Evolutionary conservation across 2,888 invertebrate genomes (phyloP), one percentile per base, ranked within the genome.

Genomic region (Campoletis raptor): DNA sequence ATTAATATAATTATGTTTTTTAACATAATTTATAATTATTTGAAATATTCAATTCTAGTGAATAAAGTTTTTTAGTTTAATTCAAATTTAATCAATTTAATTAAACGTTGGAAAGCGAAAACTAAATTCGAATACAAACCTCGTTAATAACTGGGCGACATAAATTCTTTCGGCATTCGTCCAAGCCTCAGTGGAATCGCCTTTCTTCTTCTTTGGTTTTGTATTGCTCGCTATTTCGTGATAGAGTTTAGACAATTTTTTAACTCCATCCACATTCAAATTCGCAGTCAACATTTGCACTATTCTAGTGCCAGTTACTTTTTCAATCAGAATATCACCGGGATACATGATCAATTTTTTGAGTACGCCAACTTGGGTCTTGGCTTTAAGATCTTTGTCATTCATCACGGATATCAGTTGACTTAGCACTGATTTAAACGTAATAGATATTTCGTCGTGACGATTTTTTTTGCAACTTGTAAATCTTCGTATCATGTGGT

Each of bases 271-370:
- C 9, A 93, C 94, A 85, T 95, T 95, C 83, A 97, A 94, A 92
- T 95, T 95, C 1, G 95, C 94, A n/a, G 96, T 96, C 12, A 97
- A 95, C 77, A 96, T 95, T 92, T 96, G 96, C 0, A 97, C 94
- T 69, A 97, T 92, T 90, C 96, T 96, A 18, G 96, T 96, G 15
- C 96, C 96, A 30, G 97, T 97, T 45, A 96, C 96, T 94, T 97
- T 97, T 90, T 97, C 97, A 87, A 97, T 96, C 93, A 96, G 96
- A 85, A 97, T 96, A 90, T 96, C 96, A 5, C 97, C 97, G 0
- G 97, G 97, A 92, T 96, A 95, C 67, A 97, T 95, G 12, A 97
- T 94, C 1, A 97, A 93, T 90, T 96, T 96, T 82, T 96, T 96
- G 54, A 97, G 92, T 6, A 96, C 95, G 10, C 95, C 94, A 2